These are phyloP conservation scores for Hyla sarda DNA, from an alignment of 2,113 vertebrate species.

Conservation along the genomic window DNA sequence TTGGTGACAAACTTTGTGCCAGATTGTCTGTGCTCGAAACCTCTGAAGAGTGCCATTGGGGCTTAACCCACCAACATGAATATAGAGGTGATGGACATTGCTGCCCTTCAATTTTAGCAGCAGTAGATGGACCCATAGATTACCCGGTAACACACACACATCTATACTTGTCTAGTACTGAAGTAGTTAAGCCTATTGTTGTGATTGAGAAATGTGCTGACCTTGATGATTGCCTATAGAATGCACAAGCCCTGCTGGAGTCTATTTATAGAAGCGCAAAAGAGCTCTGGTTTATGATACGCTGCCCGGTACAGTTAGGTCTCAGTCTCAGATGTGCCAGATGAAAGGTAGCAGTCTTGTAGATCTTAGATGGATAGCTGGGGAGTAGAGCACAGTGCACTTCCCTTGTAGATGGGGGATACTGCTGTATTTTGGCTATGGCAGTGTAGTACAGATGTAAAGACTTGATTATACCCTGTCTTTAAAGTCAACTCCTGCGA, in stretches of 20 bases:
- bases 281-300: not conserved
- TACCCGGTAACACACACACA: not conserved
- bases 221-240: conserved; percentile 26
- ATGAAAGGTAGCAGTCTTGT: conserved; percentile 6
- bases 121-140: too few species aligned
- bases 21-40: too few species aligned
- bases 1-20: too few species aligned
- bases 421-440: conserved; percentile 7
- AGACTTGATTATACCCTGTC: conserved; percentile 41
- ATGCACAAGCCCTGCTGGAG: not conserved
- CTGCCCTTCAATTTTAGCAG: too few species aligned
- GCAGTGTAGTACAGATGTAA: conserved; percentile 6
- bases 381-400: conserved; percentile 22
- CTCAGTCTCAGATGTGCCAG: conserved; percentile 23
- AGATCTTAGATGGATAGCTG: conserved; percentile 2
- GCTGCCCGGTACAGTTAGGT: conserved; percentile 4
- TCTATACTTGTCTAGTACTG: not conserved
- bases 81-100: too few species aligned
- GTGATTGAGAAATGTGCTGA: not conserved
- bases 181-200: not conserved
- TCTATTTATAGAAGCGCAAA: conserved; percentile 23
- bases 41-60: too few species aligned
- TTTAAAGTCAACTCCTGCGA: conserved; percentile 19
- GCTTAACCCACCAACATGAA: too few species aligned
- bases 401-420: conserved; percentile 24